A percentile compares a stretch with the other conserved stretches of the same genome.
Conservation (phyloP, 2,888 invertebrate genomes). For the Diarsia mendica region DNA sequence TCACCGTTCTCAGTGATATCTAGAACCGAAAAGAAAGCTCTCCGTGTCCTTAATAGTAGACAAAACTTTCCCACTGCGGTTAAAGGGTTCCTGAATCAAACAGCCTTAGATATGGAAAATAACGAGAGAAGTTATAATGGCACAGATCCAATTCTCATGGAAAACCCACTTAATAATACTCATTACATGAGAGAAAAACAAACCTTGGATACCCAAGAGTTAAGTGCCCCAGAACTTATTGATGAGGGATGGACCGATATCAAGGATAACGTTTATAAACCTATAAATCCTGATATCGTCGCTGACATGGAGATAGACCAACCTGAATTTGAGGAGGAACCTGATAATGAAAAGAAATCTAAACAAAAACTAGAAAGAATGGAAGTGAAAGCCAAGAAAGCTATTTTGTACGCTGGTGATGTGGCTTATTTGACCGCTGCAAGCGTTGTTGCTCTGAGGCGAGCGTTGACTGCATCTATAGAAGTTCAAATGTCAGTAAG, state of each 20-base stretch:
- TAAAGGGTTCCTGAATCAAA: constrained; percentile 87
- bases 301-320: constrained; percentile 86
- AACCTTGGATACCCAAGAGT: constrained; percentile 78
- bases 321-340: constrained; percentile 80
- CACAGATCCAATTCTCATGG: constrained; percentile 78
- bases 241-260: constrained; percentile 83
- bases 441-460: constrained; percentile 86
- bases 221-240: constrained; percentile 75
- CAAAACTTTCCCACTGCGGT: constrained; percentile 43
- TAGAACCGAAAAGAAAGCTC: constrained; percentile 71
- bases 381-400: constrained; percentile 87
- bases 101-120: constrained; percentile 82
- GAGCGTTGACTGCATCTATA: constrained; percentile 87
- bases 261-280: constrained; percentile 78
- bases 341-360: constrained; percentile 78
- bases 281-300: constrained; percentile 80
- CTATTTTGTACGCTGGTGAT: constrained; percentile 87
- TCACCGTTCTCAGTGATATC: constrained; percentile 81
- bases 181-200: constrained; percentile 74
- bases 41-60: constrained; percentile 75
- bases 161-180: constrained; percentile 79
- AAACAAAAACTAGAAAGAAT: constrained; percentile 83
- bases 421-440: constrained; percentile 87
- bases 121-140: constrained; percentile 71
- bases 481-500: constrained; percentile 88